These are phyloP conservation scores for Dysmachus trigonus DNA, from an alignment of 2,888 invertebrate genomes.

Conservation along the genomic window DNA sequence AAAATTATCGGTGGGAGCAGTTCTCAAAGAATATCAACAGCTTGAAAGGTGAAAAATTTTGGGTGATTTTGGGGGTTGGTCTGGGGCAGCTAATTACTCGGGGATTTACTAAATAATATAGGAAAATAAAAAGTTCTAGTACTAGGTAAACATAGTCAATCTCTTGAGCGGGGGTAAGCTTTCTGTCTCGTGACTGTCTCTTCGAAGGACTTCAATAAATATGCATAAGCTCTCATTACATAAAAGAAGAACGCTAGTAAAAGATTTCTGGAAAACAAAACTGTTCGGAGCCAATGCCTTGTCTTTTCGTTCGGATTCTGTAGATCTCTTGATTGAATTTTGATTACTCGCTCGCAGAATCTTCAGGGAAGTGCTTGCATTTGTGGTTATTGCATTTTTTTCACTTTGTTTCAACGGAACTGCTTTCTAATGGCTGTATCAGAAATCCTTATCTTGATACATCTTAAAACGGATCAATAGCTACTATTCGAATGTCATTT, in stretches of 20 bases:
- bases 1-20: constrained; percentile 9
- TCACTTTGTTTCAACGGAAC: neutral
- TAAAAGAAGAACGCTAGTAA: constrained; percentile 10
- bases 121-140: constrained; percentile 22
- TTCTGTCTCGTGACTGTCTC: constrained; percentile 27
- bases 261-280: neutral
- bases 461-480: neutral
- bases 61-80: neutral
- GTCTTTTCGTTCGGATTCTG: neutral
- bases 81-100: neutral
- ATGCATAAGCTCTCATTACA: constrained; percentile 26
- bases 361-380: neutral
- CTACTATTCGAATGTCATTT: neutral
- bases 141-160: constrained; percentile 17
- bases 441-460: neutral
- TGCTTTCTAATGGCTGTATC: neutral
- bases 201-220: constrained; percentile 33
- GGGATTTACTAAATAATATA: constrained; percentile 16
- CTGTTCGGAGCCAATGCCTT: neutral
- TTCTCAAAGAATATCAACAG: neutral
- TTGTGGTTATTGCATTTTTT: neutral
- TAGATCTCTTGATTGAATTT: neutral
- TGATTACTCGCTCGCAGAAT: neutral
- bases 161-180: constrained; percentile 39
- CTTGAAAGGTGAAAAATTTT: neutral